Evolutionary conservation across 2,113 vertebrate species (phyloP).

Genomic region (Monopterus albus): DNA sequence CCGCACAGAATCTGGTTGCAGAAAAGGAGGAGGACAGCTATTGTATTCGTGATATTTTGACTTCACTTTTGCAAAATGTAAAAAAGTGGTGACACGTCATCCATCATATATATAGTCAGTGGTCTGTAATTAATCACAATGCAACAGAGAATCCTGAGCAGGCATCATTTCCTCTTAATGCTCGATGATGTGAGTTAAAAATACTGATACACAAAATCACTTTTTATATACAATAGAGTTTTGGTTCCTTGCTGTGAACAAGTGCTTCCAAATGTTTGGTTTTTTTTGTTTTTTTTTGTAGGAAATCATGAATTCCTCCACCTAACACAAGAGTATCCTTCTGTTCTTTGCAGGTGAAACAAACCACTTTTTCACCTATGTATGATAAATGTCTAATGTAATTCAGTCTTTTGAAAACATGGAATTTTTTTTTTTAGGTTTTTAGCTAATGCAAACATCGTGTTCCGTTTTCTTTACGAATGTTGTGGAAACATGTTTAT

Average conservation of each 20-base stretch:
- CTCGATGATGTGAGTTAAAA: background rate
- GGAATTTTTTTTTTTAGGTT: background rate
- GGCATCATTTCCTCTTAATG: background rate
- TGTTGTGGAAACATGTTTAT: slow-evolving; percentile 57
- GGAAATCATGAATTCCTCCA: slow-evolving; percentile 23
- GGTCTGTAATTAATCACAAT: background rate
- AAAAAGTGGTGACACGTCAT: too few relatives aligned
- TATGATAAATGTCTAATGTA: slow-evolving; percentile 31
- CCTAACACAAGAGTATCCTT: background rate
- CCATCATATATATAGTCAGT: too few relatives aligned
- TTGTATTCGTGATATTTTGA: too few relatives aligned
- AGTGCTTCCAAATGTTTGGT: slow-evolving; percentile 40
- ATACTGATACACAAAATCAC: background rate
- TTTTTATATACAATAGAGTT: slow-evolving; percentile 30
- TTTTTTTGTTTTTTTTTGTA: slow-evolving; percentile 5
- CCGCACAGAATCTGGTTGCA: too few relatives aligned
- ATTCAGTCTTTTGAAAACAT: background rate
- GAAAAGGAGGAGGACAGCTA: too few relatives aligned
- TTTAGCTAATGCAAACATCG: slow-evolving; percentile 28
- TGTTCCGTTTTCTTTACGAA: slow-evolving; percentile 32
- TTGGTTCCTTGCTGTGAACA: slow-evolving; percentile 16
- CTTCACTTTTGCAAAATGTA: too few relatives aligned
- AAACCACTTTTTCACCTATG: slow-evolving; percentile 3
- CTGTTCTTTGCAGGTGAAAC: slow-evolving; percentile 18
- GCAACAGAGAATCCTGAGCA: slow-evolving; percentile 1